A percentile compares a stretch with the other conserved stretches of the same genome.
Evolutionary conservation across 2,888 invertebrate species (phyloP).

Genomic region (Ashinkailepas kermadecensis): DNA sequence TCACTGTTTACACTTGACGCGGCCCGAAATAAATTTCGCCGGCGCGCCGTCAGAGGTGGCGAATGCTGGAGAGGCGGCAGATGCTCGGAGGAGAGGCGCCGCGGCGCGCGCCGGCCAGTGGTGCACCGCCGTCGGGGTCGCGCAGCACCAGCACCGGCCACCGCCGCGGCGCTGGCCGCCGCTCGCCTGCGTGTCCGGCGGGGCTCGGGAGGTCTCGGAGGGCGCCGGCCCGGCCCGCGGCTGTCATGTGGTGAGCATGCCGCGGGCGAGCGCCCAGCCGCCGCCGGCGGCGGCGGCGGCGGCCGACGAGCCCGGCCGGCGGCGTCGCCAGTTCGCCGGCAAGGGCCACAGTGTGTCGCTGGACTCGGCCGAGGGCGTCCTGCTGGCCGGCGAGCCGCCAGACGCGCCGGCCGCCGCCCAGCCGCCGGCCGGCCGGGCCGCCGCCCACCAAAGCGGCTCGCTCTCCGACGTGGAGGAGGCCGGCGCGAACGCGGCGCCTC

Average conservation of each 20-base stretch:
- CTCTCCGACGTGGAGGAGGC: neutral
- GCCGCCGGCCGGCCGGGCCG: neutral
- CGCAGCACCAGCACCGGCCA: neutral
- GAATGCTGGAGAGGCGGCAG: neutral
- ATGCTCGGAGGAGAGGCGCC: neutral
- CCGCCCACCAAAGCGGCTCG: constrained; percentile 6
- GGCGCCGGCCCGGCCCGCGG: neutral
- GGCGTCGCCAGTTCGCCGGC: neutral
- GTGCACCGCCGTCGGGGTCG: neutral
- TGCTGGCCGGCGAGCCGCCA: neutral
- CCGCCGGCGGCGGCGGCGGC: neutral
- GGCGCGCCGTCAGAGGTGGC: neutral
- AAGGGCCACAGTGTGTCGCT: constrained; percentile 20
- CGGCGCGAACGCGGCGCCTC: neutral
- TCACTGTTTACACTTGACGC: constrained; percentile 17
- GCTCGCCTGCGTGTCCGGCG: neutral
- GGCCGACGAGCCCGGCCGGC: neutral
- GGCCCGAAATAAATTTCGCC: constrained; percentile 16
- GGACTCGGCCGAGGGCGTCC: neutral
- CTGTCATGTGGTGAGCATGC: neutral
- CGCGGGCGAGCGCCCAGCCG: neutral
- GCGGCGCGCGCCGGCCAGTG: neutral
- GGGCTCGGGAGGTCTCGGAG: neutral
- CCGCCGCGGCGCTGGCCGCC: neutral
- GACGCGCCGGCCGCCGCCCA: neutral